Evolutionary conservation across 2,888 invertebrate species (phyloP), one percentile per base, ranked within the genome.

Genomic region (Adela reaumurella): DNA sequence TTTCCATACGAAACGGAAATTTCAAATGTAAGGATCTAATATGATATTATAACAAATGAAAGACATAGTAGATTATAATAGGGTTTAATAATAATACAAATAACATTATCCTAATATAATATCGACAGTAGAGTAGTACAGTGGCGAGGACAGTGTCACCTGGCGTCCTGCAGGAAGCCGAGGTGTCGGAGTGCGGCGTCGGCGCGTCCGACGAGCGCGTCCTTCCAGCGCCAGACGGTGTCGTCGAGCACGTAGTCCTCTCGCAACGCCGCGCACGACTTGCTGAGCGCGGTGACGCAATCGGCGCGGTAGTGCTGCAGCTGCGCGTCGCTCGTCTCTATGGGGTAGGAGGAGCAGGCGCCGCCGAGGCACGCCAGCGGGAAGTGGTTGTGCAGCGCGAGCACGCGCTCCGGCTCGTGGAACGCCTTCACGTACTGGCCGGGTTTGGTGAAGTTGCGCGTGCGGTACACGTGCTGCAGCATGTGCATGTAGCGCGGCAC

Each of bases 341-440:
- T 86, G 49, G 92, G 84, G 73, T 89, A 94, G 45, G 92, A 90
- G 48, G 90, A 90, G 70, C 94, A 94, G 6, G 85, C 83, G 43
- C 90, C 90, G 45, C 92, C 91, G 41, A 94, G 73, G 63, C 94
- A 95, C 51, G 92, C 90, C 57, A 95, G 73, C 35, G 95, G 94
- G 66, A 94, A 94, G 70, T 95, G 95, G 72, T 95, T 95, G 81
- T 95, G 95, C 54, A 95, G 81, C 29, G 92, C 90, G 46, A 94
- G 82, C 47, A 94, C 94, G 59, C 90, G 86, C 60, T 91, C 91
- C 28, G 94, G 92, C 74, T 94, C 91, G 72, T 94, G 94, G 81
- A 95, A 95, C 69, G 94, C 94, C 73, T 95, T 95, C 55, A 94
- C 90, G 73, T 94, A 94, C 70, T 92, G 92, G 58, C 94, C 92